Evolutionary conservation across 2,888 invertebrate species (phyloP).

Genomic region (Agriopis leucophaearia): DNA sequence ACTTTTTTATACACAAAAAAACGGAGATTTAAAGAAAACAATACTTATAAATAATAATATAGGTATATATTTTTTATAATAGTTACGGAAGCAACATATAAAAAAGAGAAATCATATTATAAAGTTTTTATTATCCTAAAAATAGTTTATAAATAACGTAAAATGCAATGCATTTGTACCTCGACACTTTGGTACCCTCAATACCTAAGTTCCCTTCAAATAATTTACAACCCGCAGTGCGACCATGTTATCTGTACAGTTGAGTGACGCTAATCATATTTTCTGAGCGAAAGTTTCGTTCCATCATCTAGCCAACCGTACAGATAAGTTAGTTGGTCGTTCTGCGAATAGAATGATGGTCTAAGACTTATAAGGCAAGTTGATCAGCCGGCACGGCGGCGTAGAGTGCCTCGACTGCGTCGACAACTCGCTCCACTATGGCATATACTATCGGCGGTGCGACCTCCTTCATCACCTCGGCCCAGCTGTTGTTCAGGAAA

Average conservation of each 20-base stretch:
- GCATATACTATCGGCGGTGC: constrained; percentile 71
- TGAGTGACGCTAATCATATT: background rate
- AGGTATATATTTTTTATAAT: too few species aligned
- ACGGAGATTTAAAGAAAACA: too few species aligned
- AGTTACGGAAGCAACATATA: too few species aligned
- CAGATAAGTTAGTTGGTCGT: constrained; percentile 5
- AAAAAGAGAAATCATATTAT: background rate
- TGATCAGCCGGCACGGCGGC: constrained; percentile 66
- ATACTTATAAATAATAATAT: too few species aligned
- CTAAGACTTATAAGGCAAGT: constrained; percentile 43
- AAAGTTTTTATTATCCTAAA: constrained; percentile 1
- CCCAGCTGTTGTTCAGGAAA: constrained; percentile 73
- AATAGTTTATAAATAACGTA: constrained; percentile 30
- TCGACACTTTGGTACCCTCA: constrained; percentile 6
- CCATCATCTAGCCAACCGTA: background rate
- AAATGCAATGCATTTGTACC: constrained; percentile 6
- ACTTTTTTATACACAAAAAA: too few species aligned
- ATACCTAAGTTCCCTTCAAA: background rate
- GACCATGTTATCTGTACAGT: background rate
- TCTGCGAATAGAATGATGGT: background rate
- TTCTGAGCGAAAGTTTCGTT: background rate
- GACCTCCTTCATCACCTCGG: constrained; percentile 73
- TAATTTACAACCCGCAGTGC: background rate
- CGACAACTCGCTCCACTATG: constrained; percentile 62
- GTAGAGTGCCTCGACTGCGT: constrained; percentile 64